Base-by-base conservation (phyloP, 2,888 invertebrate species). In the Smittia sp. region DNA sequence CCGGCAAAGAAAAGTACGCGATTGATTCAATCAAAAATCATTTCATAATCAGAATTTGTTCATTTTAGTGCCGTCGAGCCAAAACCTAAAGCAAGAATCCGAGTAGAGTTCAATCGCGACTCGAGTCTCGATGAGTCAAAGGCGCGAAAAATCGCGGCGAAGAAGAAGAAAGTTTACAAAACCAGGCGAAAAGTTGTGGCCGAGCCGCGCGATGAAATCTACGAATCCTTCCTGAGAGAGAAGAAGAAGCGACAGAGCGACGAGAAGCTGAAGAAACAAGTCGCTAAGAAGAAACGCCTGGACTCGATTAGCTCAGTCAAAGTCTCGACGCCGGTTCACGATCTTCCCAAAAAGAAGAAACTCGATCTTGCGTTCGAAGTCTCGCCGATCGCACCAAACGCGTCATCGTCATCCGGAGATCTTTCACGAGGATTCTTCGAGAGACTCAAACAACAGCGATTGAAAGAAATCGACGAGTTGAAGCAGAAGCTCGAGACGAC, bases 81-180 rank as follows among this genome's bases (percentile, higher is more conserved):
- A 6, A 46, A 46, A 46, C 2, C 15, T n/a, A 46, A 46, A 15
- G 4, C 46, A 46, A 22, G 4, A 3, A 18, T 58, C 22, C 18
- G 58, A 3, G 58, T 22, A 58, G 3, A 18, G 3, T 58, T 58
- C 24, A 58, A 58, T 22, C 18, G 58, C 11, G 58, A 58, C 13
- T 58, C 58, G 4, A 58, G 58, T 22, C 24, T 58, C 1, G 58
- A 58, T 22, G 58, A 58, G 13, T 58, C 58, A 15, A 58, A 58
- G 24, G 32, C 32, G 32, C 32, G 32, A 32, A 32, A 32, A 32
- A 6, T 32, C 7, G n/a, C 4, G n/a, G 3, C 18, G 7, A 46
- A 46, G n/a, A 6, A 18, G 11, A 46, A 58, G 24, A 18, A 58
- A n/a, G 11, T n/a, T 46, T 11, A 13, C 4, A 46, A 32, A 32